Evolutionary conservation across 2,888 invertebrate species (phyloP), one percentile per base, ranked within the genome.

Genomic region (Meteorus cinctellus): DNA sequence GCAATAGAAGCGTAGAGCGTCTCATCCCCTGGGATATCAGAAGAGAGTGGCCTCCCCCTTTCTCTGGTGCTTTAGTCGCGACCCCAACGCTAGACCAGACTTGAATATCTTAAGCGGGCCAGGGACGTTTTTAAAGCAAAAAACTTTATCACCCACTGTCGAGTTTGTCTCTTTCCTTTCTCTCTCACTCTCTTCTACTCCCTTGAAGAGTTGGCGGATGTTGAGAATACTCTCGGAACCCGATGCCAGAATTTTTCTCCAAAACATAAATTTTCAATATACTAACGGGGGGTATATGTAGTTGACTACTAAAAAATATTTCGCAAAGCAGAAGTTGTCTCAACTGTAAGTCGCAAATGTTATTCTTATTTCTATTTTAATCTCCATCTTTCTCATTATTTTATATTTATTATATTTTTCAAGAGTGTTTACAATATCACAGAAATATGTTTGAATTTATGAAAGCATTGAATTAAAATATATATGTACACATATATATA

Each of bases 11-110:
- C 80, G 75, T 45, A 76, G 76, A 76, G 65, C 69, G 75, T 81
- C 82, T 84, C 82, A 84, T 86, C 86, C 87, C 87, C 36, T 66
- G 88, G 87, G 88, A 87, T 88, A 88, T 88, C 87, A 86, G 84
- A 65, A 63, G 81, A 84, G 83, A 87, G 87, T 87, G 85, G 84
- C 78, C 83, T 81, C 81, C 31, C 80, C 77, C 79, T 80, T 55
- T 82, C 82, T 82, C 80, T 81, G 80, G 74, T 75, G 79, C 81
- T 82, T 81, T 79, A 82, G 84, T 82, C 83, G 55, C 55, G 82
- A 83, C 82, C 84, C 83, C 81, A 79, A 70, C 71, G 80, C 83
- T 81, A 85, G 83, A 85, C 83, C 81, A 83, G 85, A 84, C 84
- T 66, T 82, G 86, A 88, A 88, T 89, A 88, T 88, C 85, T 87